Evolutionary conservation across 2,888 invertebrate species (phyloP).

Genomic region (Laothoe populi): DNA sequence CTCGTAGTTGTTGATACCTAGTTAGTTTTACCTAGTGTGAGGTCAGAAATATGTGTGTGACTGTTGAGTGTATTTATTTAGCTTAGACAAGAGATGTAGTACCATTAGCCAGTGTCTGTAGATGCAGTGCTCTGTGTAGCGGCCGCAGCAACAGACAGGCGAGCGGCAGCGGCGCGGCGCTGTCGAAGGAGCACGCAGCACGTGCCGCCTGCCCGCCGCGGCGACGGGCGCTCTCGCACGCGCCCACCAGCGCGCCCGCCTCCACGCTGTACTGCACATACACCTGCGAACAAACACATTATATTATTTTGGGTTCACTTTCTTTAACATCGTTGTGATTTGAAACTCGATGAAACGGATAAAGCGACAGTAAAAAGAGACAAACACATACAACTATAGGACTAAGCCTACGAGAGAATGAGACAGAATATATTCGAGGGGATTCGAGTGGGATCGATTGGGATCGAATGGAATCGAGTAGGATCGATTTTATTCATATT

Average conservation of each 20-base stretch:
- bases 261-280: constrained; percentile 88
- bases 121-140: constrained; percentile 93
- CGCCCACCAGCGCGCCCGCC: constrained; percentile 91
- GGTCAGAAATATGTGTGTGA: constrained; percentile 19
- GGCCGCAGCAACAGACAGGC: constrained; percentile 95
- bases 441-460: too few species aligned
- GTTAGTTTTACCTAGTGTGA: too few species aligned
- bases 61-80: not conserved
- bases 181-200: constrained; percentile 67
- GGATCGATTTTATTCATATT: too few species aligned
- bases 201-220: constrained; percentile 88
- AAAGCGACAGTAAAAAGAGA: too few species aligned
- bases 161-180: constrained; percentile 90
- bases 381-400: too few species aligned
- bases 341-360: too few species aligned
- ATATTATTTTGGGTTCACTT: too few species aligned
- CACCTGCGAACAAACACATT: constrained; percentile 52
- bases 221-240: constrained; percentile 91
- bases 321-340: too few species aligned
- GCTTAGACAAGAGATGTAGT: not conserved
- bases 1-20: too few species aligned
- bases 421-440: too few species aligned
- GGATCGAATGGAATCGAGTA: too few species aligned
- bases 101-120: constrained; percentile 87
- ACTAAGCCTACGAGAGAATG: too few species aligned